phyloP scores from a whole-genome alignment of 2,888 invertebrate species.

The Trichacis sp. region DNA sequence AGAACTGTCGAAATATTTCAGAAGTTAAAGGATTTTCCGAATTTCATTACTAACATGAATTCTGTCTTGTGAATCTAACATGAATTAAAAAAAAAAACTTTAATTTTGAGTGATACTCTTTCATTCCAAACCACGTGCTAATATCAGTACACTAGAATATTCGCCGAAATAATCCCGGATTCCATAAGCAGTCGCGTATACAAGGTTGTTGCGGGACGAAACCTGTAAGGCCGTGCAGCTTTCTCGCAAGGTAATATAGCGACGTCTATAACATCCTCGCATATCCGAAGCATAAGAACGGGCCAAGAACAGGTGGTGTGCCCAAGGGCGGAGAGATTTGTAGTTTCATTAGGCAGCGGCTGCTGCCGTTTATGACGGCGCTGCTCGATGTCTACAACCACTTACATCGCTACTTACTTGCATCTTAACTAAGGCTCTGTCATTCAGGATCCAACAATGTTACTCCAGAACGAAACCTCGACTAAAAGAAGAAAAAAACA shows the following conservation, averaged over 20 bases:
- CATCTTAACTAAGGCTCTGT: conserved; percentile 41
- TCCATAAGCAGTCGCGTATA: conserved; percentile 59
- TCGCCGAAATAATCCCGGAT: conserved; percentile 56
- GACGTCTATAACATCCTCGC: conserved; percentile 39
- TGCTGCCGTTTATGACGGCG: conserved; percentile 67
- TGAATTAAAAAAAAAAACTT: too few relatives aligned
- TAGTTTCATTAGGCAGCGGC: conserved; percentile 69
- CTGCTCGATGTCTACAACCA: conserved; percentile 66
- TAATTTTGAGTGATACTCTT: too few relatives aligned
- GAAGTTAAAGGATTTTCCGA: too few relatives aligned
- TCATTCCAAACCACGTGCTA: too few relatives aligned
- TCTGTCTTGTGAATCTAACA: too few relatives aligned
- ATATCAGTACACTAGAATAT: conserved; percentile 42
- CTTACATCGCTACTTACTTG: conserved; percentile 68
- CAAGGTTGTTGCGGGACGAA: conserved; percentile 55
- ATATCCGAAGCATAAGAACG: conserved; percentile 37
- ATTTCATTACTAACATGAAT: too few relatives aligned
- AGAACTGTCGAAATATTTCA: too few relatives aligned
- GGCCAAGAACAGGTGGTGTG: conserved; percentile 65
- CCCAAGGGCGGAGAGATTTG: conserved; percentile 67
- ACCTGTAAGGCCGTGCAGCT: conserved; percentile 43
- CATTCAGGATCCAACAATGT: too few relatives aligned
- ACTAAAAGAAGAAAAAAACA: too few relatives aligned
- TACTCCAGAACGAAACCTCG: too few relatives aligned
- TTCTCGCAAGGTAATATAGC: conserved; percentile 25